Percentiles rank a stretch among this genome's conserved stretches.
Conservation (phyloP, 2,888 invertebrate species). For the Drosophila pseudotakahashii region DNA sequence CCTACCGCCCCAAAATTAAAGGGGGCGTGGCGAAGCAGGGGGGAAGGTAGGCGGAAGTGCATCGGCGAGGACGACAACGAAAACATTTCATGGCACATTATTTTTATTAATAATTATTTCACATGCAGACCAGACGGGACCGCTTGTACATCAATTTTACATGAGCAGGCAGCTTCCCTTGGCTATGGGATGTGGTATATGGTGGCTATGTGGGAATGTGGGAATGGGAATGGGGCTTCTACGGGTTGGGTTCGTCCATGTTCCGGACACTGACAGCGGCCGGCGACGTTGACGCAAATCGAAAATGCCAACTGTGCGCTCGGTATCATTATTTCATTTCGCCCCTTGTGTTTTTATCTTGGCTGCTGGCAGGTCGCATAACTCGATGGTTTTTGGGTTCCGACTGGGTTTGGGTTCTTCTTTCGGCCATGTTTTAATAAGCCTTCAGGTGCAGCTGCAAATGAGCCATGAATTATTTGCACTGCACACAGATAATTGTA, state of each 20-base stretch:
- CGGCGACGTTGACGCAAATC: conserved; percentile 71
- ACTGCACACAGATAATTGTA: conserved; percentile 49
- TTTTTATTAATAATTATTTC: conserved; percentile 78
- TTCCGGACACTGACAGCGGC: conserved; percentile 53
- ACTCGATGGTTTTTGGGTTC: conserved; percentile 6
- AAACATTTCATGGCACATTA: conserved; percentile 58
- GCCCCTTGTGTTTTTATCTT: conserved; percentile 14
- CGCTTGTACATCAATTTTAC: conserved; percentile 49
- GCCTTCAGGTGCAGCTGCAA: conserved; percentile 77
- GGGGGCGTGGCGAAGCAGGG: not conserved
- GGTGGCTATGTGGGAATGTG: conserved; percentile 4
- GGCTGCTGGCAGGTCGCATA: conserved; percentile 1
- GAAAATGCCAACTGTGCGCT: conserved; percentile 69
- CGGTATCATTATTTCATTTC: conserved; percentile 51
- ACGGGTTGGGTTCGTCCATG: conserved; percentile 47
- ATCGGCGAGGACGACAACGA: conserved; percentile 48
- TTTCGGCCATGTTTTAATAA: conserved; percentile 61
- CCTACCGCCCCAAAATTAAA: not conserved
- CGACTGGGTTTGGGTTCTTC: conserved; percentile 22
- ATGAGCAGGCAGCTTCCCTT: conserved; percentile 31
- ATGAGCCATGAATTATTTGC: conserved; percentile 78
- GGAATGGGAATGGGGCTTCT: conserved; percentile 10
- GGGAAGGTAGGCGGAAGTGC: conserved; percentile 23
- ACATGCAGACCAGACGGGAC: conserved; percentile 49
- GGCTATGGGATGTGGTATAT: conserved; percentile 9